Evolutionary conservation across 2,888 invertebrate species (phyloP).

Genomic region (Agrochola lychnidis): DNA sequence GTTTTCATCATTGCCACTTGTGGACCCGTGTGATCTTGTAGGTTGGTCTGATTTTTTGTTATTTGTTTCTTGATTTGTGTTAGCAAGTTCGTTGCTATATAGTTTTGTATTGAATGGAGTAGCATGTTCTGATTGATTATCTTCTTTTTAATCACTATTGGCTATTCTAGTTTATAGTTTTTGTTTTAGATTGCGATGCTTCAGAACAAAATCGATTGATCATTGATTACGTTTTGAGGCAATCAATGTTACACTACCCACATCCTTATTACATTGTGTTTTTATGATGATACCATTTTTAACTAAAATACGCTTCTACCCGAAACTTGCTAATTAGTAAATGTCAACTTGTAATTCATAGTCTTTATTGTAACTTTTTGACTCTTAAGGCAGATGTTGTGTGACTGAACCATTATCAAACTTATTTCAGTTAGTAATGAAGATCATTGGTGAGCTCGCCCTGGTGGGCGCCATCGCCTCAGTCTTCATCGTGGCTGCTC

Average conservation of each 20-base stretch:
- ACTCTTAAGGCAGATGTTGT: not conserved
- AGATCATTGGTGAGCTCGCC: constrained; percentile 84
- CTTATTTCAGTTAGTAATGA: constrained; percentile 82
- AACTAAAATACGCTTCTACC: not conserved
- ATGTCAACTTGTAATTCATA: no score
- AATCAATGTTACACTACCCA: not conserved
- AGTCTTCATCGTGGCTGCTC: constrained; percentile 86
- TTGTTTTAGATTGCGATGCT: not conserved
- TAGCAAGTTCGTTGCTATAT: constrained; percentile 16
- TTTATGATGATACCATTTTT: not conserved
- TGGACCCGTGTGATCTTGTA: constrained; percentile 49
- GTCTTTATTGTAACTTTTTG: not conserved
- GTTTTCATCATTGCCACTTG: constrained; percentile 56
- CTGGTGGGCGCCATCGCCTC: constrained; percentile 87
- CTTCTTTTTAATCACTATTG: not conserved
- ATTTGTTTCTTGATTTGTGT: not conserved
- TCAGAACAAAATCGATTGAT: not conserved
- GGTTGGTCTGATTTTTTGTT: constrained; percentile 39
- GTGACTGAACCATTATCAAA: not conserved
- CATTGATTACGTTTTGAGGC: not conserved
- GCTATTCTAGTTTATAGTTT: not conserved
- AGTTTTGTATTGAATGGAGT: constrained; percentile 2
- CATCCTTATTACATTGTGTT: not conserved
- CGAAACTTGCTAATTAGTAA: no score
- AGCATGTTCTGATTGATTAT: fast-evolving